These are phyloP conservation scores for Catamblyrhynchus diadema DNA, from an alignment of 2,797 vertebrate genomes.

Conservation along the genomic window DNA sequence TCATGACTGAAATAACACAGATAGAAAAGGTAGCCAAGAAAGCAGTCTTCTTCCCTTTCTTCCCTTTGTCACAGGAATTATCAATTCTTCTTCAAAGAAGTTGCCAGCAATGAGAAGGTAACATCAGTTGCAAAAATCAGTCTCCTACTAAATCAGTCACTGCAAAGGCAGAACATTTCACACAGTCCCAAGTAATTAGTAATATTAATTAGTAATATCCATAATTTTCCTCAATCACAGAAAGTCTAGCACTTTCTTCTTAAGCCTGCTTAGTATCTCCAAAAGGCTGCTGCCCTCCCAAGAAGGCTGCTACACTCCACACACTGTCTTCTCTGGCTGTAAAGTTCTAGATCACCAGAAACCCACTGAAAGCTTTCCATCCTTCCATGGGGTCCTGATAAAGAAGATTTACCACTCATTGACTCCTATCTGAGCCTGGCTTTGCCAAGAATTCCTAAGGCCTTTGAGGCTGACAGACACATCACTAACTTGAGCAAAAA, in stretches of 20 bases:
- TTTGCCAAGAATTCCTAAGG: neutral
- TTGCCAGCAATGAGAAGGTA: neutral
- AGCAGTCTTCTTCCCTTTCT: neutral
- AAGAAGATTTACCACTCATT: neutral
- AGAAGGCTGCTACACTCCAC: neutral
- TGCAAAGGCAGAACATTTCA: neutral
- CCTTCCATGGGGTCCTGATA: neutral
- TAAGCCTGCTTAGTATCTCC: neutral
- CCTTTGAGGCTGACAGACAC: neutral
- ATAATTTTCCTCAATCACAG: neutral
- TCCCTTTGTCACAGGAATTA: neutral
- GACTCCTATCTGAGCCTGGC: neutral
- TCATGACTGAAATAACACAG: neutral
- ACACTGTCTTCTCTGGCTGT: neutral
- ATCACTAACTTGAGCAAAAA: neutral
- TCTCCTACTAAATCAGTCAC: neutral
- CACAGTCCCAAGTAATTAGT: neutral
- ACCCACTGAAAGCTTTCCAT: neutral
- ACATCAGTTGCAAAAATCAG: neutral
- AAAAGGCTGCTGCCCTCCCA: neutral
- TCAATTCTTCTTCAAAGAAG: neutral
- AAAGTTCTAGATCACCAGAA: neutral
- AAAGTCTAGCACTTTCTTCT: neutral
- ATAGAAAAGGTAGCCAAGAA: neutral
- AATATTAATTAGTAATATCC: neutral